Percentiles rank a stretch among this genome's conserved stretches.
These are phyloP conservation scores for Eulimnadia texana DNA, from an alignment of 1,140 invertebrate genomes.

Conservation along the genomic window DNA sequence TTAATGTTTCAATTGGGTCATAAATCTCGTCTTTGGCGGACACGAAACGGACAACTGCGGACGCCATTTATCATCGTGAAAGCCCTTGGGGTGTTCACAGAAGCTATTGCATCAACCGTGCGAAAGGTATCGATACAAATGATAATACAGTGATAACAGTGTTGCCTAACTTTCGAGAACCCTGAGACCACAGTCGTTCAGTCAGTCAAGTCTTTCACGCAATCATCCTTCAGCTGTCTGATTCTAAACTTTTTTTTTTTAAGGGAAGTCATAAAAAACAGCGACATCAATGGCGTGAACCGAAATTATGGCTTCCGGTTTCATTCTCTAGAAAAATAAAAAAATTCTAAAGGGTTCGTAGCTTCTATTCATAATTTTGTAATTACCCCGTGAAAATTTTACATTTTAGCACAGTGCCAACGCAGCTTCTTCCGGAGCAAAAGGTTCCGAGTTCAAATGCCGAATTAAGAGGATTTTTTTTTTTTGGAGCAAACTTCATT, in stretches of 20 bases:
- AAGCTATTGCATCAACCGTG: not conserved
- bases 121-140: not conserved
- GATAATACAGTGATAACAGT: not conserved
- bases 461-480: no score
- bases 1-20: not conserved
- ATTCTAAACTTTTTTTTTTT: no score
- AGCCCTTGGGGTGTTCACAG: not conserved
- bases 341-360: no score
- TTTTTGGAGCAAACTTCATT: no score
- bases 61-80: not conserved
- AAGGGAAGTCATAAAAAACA: not conserved
- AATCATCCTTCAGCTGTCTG: no score
- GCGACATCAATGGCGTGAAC: not conserved
- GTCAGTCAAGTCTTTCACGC: no score
- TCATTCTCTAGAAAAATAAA: no score
- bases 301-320: not conserved
- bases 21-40: not conserved
- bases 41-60: not conserved
- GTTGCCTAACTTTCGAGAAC: not conserved
- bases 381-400: not conserved
- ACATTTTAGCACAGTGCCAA: no score
- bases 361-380: not conserved
- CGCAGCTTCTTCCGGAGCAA: no score
- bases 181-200: no score
- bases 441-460: no score